Base-by-base conservation (phyloP, 1,140 invertebrate genomes). In the Rhyzopertha dominica region DNA sequence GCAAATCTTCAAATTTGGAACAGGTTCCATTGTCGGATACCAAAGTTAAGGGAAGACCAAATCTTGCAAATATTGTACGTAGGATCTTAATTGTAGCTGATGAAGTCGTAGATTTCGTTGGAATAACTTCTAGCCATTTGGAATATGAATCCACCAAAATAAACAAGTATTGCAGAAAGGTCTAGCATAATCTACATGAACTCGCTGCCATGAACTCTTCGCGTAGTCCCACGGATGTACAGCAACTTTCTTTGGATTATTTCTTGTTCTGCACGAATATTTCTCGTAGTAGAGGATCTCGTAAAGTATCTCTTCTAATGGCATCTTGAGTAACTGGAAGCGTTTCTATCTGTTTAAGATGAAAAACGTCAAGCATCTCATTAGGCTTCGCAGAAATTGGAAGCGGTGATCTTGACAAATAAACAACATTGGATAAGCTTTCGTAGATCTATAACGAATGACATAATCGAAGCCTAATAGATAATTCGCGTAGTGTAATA, bases 71-170 rank as follows among this genome's bases (percentile, higher is more conserved):
- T 10, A 46, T 24, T 8, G 26, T 18, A 20, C 22, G 32, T 39
- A 49, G 9, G 8, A 47, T 30, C 9, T 40, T 40, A 19, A 50
- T 48, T 19, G 31, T 26, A 2, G n/a, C 8, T 32, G 34, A 14
- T 19, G 43, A 17, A 17, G 32, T 31, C 3, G 19, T 42, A 9
- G 19, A n/a, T 20, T 17, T 36, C 1, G 34, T 53, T 5, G 46
- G 25, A 8, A 42, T 35, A 10, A 69, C 31, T 43, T 66, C 61
- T 10, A 56, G 37, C 62, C 56, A 69, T 44, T 67, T 69, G 4
- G 58, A 56, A 28, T 51, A 50, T 8, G 64, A 40, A 49, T 69
- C 68, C 8, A 68, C 56, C 5, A 63, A 12, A 10, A 71, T 53
- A 18, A 67, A 34, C 22, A 62, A 62, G 39, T 37, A 8, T 2